Evolutionary conservation across 2,888 invertebrate genomes (phyloP).

Genomic region (Noctua janthe): DNA sequence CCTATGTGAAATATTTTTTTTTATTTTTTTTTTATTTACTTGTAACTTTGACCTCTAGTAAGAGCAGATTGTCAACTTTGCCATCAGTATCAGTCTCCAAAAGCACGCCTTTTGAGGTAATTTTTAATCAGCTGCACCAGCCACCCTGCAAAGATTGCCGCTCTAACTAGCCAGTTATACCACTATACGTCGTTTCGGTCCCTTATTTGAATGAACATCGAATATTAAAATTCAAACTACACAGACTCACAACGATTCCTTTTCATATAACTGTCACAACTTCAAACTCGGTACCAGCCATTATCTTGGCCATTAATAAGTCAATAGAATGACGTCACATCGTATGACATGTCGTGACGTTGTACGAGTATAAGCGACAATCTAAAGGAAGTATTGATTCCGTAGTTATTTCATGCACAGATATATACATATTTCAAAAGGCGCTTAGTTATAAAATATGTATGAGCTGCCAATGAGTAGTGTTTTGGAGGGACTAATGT

Average conservation of each 20-base stretch:
- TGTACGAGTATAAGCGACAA: conserved; percentile 48
- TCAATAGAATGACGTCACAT: conserved; percentile 57
- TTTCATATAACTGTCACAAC: conserved; percentile 4
- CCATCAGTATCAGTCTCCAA: background rate
- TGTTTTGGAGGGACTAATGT: conserved; percentile 55
- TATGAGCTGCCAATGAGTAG: conserved; percentile 45
- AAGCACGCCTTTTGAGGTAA: background rate
- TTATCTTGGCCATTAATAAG: conserved; percentile 52
- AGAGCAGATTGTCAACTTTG: background rate
- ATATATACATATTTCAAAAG: conserved; percentile 55
- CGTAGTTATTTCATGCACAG: conserved; percentile 51
- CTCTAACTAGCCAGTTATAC: background rate
- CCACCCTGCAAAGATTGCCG: fast-evolving
- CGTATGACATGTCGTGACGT: conserved; percentile 51
- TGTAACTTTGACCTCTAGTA: too few species aligned
- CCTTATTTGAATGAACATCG: background rate
- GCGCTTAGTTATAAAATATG: conserved; percentile 50
- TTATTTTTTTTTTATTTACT: too few species aligned
- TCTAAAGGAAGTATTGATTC: conserved; percentile 60
- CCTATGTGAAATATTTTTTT: too few species aligned
- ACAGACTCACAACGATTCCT: background rate
- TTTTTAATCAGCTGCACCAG: background rate
- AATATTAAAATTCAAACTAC: background rate
- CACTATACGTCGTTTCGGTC: background rate
- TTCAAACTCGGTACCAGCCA: conserved; percentile 14